phyloP scores from a whole-genome alignment of 2,113 vertebrate species.

The Aix galericulata region DNA sequence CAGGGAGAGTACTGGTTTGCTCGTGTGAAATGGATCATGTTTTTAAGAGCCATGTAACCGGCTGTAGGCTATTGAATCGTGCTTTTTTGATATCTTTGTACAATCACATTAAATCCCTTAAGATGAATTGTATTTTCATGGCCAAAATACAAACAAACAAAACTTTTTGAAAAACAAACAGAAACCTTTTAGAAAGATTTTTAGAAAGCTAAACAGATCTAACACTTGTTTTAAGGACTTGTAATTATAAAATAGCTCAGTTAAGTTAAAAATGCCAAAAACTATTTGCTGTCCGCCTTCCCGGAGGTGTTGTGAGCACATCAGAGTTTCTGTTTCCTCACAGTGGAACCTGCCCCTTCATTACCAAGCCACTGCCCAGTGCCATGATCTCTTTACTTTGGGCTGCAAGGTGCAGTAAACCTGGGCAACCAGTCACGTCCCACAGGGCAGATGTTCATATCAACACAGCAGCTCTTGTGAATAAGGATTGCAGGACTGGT shows the following conservation, averaged over 20 bases:
- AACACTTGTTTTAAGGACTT: neutral
- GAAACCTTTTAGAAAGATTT: neutral
- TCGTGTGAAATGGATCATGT: neutral
- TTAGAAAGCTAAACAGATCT: neutral
- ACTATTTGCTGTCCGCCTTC: neutral
- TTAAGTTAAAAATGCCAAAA: neutral
- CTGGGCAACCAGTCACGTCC: neutral
- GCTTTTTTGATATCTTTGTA: neutral
- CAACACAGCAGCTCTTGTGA: neutral
- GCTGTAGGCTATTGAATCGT: fast-evolving
- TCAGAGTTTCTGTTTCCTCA: neutral
- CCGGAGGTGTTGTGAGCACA: fast-evolving
- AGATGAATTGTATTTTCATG: neutral
- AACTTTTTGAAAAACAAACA: neutral
- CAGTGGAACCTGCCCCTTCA: neutral
- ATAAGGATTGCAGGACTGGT: neutral
- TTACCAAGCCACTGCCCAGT: neutral
- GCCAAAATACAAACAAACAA: neutral
- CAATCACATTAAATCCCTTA: neutral
- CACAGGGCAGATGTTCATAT: neutral
- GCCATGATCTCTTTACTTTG: neutral
- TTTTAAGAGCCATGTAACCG: neutral
- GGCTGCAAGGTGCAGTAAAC: neutral
- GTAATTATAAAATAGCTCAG: neutral
- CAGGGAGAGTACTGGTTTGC: neutral